A percentile compares a stretch with the other conserved stretches of the same genome.
phyloP scores from a whole-genome alignment of 1,140 invertebrate genomes.

The Stenopsyche tienmushanensis region DNA sequence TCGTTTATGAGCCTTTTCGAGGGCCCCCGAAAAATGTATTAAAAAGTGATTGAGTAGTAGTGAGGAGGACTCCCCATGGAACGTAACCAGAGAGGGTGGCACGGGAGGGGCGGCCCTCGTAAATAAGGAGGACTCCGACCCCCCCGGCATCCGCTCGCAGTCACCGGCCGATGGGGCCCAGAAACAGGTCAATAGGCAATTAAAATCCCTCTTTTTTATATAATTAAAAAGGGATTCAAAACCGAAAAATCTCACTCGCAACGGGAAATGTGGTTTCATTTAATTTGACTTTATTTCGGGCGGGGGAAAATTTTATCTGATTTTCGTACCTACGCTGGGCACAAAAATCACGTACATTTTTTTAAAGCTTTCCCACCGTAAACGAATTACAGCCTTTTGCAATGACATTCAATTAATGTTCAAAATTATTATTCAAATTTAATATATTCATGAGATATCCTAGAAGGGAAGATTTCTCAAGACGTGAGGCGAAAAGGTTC shows the following conservation, averaged over 20 bases:
- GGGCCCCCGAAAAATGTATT: conserved; percentile 35
- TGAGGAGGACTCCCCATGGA: conserved; percentile 13
- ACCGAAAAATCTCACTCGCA: conserved; percentile 30
- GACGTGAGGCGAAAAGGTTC: neutral
- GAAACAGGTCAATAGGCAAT: conserved; percentile 36
- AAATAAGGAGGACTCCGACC: conserved; percentile 18
- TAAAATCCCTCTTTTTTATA: conserved; percentile 31
- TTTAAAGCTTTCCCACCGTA: conserved; percentile 20
- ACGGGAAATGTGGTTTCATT: conserved; percentile 31
- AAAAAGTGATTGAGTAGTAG: conserved; percentile 35
- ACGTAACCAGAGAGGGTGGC: neutral
- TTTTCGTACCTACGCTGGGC: conserved; percentile 1
- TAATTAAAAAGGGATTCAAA: conserved; percentile 33
- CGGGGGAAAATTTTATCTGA: conserved; percentile 26
- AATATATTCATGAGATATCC: conserved; percentile 27
- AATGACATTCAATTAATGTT: conserved; percentile 28
- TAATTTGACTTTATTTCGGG: conserved; percentile 34
- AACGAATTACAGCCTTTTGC: conserved; percentile 28
- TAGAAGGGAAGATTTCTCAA: conserved; percentile 6
- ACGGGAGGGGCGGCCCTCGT: conserved; percentile 3
- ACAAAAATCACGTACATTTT: conserved; percentile 22
- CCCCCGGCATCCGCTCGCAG: neutral
- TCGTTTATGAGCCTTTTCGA: conserved; percentile 32
- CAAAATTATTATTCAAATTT: conserved; percentile 30
- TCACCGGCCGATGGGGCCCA: conserved; percentile 9